Percentiles rank a stretch among this genome's conserved stretches.
Evolutionary conservation across 2,797 vertebrate species (phyloP).

Genomic region (Benthosema pterotum): DNA sequence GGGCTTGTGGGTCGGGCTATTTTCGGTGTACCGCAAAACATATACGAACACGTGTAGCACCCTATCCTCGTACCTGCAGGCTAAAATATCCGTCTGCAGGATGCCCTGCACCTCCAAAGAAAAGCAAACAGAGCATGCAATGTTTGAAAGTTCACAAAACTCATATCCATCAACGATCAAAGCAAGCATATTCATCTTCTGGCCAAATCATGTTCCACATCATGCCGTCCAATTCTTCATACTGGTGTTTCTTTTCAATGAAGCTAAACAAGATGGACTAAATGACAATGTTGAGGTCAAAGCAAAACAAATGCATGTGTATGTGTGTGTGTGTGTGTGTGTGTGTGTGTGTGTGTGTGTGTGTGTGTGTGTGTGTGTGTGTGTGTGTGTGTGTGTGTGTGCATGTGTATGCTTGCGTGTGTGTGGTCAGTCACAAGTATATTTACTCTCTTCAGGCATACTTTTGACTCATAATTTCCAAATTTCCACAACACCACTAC

Average conservation of each 20-base stretch:
- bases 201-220: background rate
- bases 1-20: too few relatives aligned
- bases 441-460: too few relatives aligned
- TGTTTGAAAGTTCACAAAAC: conserved; percentile 24
- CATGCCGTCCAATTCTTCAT: background rate
- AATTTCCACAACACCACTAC: too few relatives aligned
- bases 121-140: conserved; percentile 53
- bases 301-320: conserved; percentile 32
- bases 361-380: background rate
- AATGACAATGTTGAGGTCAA: conserved; percentile 40
- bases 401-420: too few relatives aligned
- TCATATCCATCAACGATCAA: conserved; percentile 49
- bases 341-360: conserved; percentile 20
- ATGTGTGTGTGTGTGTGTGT: conserved; percentile 6
- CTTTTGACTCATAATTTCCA: too few relatives aligned
- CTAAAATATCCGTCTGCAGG: conserved; percentile 43
- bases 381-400: too few relatives aligned
- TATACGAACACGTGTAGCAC: conserved; percentile 49
- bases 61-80: conserved; percentile 53
- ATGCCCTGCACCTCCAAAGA: conserved; percentile 39
- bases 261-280: conserved; percentile 42
- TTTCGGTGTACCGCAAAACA: too few relatives aligned
- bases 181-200: conserved; percentile 36
- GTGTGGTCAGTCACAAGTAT: too few relatives aligned
- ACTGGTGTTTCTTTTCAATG: conserved; percentile 12